These are phyloP conservation scores for Baronia brevicornis DNA, from an alignment of 2,888 invertebrate species.

Conservation along the genomic window DNA sequence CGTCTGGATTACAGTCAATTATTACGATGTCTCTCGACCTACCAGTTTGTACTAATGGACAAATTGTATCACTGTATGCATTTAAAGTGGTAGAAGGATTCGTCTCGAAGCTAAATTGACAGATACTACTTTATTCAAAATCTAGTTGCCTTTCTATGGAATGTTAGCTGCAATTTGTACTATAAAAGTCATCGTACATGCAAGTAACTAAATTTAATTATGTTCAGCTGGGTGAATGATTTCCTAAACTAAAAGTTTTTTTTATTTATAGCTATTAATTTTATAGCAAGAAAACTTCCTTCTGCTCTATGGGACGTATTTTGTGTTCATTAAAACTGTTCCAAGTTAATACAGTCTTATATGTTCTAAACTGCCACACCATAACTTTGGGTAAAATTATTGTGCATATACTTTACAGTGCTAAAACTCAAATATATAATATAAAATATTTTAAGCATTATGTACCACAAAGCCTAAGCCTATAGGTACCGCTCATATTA, in stretches of 20 bases:
- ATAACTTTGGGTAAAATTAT: constrained; percentile 19
- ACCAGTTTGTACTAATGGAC: constrained; percentile 57
- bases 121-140: constrained; percentile 50
- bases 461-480: too few species aligned
- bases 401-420: constrained; percentile 69
- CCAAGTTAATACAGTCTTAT: neutral
- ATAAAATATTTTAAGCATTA: constrained; percentile 35
- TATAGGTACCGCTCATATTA: too few species aligned
- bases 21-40: constrained; percentile 59
- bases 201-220: constrained; percentile 44
- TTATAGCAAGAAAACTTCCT: too few species aligned
- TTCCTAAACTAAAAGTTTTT: constrained; percentile 1
- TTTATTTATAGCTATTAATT: too few species aligned
- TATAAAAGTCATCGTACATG: constrained; percentile 65
- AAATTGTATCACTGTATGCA: constrained; percentile 47
- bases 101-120: constrained; percentile 42
- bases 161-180: constrained; percentile 73
- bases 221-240: constrained; percentile 26
- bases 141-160: constrained; percentile 48
- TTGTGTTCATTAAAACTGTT: neutral
- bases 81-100: constrained; percentile 32
- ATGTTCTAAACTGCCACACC: constrained; percentile 11
- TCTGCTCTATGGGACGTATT: too few species aligned
- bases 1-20: constrained; percentile 69
- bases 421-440: constrained; percentile 40